A percentile compares a stretch with the other conserved stretches of the same genome.
Evolutionary conservation across 2,797 vertebrate species (phyloP).

Genomic region (Micrastur ruficollis): DNA sequence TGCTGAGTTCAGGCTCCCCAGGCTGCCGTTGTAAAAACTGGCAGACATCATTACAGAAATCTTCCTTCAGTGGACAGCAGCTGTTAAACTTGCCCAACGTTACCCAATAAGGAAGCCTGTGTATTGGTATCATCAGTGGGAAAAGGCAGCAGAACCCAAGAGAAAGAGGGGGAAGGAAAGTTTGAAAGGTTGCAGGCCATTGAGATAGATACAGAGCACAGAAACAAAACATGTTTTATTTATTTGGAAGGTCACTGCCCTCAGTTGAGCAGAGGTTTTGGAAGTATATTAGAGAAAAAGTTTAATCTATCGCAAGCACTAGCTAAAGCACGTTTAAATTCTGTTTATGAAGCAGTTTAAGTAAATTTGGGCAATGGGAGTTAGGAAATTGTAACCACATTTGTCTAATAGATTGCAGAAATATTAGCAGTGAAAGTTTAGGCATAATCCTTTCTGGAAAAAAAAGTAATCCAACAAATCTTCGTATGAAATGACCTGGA

Average conservation of each 20-base stretch:
- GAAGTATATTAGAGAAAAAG: constrained; percentile 1
- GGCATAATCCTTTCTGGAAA: neutral
- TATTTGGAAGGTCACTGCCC: constrained; percentile 40
- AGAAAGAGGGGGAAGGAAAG: neutral
- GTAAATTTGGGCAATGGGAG: constrained; percentile 20
- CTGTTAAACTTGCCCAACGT: rapidly evolving
- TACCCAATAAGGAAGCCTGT: neutral
- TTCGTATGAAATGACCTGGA: neutral
- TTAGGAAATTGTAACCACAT: constrained; percentile 34
- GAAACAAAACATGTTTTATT: constrained; percentile 50
- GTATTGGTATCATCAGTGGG: neutral
- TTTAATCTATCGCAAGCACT: neutral
- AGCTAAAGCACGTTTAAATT: constrained; percentile 16
- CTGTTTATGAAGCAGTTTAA: constrained; percentile 35
- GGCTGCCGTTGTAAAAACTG: neutral
- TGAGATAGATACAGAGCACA: neutral
- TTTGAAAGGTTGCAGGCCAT: neutral
- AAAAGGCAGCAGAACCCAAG: neutral
- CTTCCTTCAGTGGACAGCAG: neutral
- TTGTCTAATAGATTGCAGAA: constrained; percentile 1
- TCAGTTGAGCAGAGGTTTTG: constrained; percentile 29
- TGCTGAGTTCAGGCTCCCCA: neutral
- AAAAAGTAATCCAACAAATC: neutral
- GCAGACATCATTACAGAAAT: neutral
- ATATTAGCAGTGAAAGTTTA: neutral